phyloP scores from a whole-genome alignment of 2,888 invertebrate genomes.

The Eristalinus aeneus region DNA sequence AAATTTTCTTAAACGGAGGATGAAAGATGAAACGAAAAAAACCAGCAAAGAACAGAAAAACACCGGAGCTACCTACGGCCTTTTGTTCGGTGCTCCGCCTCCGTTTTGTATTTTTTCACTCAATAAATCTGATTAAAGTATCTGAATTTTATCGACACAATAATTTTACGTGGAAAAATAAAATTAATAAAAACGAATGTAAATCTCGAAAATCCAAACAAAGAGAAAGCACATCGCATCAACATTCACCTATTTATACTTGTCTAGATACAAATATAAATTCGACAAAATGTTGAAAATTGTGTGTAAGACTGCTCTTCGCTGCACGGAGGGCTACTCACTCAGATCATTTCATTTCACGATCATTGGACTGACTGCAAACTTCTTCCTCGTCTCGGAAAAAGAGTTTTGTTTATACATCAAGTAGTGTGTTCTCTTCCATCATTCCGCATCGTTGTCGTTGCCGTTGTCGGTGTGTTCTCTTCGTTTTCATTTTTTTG shows the following conservation, averaged over 20 bases:
- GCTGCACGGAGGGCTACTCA: constrained; percentile 38
- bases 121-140: constrained; percentile 30
- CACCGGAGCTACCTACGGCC: neutral
- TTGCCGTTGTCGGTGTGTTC: neutral
- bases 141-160: constrained; percentile 24
- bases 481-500: constrained; percentile 38
- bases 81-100: constrained; percentile 13
- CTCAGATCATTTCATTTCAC: constrained; percentile 54
- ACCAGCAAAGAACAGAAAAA: neutral
- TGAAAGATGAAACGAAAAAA: constrained; percentile 7
- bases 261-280: constrained; percentile 19
- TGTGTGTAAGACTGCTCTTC: constrained; percentile 26
- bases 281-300: neutral
- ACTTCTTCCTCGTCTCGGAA: constrained; percentile 45
- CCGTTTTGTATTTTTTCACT: neutral
- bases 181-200: neutral
- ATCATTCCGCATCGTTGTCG: constrained; percentile 39
- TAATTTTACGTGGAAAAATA: neutral
- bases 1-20: neutral
- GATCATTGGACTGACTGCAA: constrained; percentile 56
- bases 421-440: constrained; percentile 34
- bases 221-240: constrained; percentile 31
- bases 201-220: neutral
- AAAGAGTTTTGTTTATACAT: constrained; percentile 27
- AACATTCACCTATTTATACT: constrained; percentile 41